Evolutionary conservation across 92 coral and sea anemone genomes (phyloP).

Genomic region (Heteractis magnifica): DNA sequence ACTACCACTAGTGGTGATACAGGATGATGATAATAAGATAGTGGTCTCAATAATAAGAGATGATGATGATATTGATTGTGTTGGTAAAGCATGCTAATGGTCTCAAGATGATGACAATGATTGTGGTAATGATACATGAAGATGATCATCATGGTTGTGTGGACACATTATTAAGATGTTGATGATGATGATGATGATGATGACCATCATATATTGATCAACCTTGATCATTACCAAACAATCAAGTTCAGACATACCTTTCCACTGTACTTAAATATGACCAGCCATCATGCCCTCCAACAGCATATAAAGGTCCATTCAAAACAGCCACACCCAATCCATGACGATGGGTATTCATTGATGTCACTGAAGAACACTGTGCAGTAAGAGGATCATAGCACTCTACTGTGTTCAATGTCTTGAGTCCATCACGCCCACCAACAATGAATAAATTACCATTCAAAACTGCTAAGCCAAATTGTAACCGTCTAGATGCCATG

Average conservation of each 20-base stretch:
- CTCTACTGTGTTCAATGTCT: slow-evolving; percentile 95
- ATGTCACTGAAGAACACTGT: slow-evolving; percentile 75
- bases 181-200: background rate
- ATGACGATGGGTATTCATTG: slow-evolving; percentile 98
- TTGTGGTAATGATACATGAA: no score
- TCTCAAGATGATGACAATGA: background rate
- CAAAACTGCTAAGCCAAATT: slow-evolving; percentile 94
- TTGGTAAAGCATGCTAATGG: background rate
- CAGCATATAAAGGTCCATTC: slow-evolving; percentile 95
- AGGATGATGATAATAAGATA: no score
- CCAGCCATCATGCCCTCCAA: slow-evolving; percentile 99
- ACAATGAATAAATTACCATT: slow-evolving; percentile 73
- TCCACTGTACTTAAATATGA: slow-evolving; percentile 95
- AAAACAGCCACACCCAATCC: slow-evolving; percentile 95
- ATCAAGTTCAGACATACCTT: slow-evolving; percentile 53
- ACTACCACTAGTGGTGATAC: no score
- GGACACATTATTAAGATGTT: background rate
- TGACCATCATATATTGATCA: background rate
- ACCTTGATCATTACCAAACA: no score
- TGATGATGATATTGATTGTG: background rate
- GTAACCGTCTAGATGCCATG: slow-evolving; percentile 87
- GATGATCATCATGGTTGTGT: background rate
- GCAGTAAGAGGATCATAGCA: slow-evolving; percentile 83
- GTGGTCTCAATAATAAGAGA: no score
- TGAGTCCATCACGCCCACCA: slow-evolving; percentile 97